phyloP scores from a whole-genome alignment of 1,140 invertebrate species.

The Atta texana region DNA sequence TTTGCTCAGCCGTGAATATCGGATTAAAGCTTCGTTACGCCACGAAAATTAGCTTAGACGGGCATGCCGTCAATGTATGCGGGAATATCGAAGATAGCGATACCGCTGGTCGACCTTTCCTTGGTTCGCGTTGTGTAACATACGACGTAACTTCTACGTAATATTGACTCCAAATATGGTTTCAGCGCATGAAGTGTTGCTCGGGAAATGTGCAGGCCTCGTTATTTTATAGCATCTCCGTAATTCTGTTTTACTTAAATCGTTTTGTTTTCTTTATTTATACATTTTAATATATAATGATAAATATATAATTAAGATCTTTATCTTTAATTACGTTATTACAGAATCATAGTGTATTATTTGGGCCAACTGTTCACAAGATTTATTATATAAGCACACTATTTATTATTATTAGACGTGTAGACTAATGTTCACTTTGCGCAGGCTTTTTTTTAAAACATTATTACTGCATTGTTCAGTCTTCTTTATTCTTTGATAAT shows the following conservation, averaged over 20 bases:
- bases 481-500: conserved; percentile 13
- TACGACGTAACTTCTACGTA: conserved; percentile 14
- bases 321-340: conserved; percentile 6
- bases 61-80: conserved; percentile 1
- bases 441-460: background rate
- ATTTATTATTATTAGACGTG: background rate
- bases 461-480: background rate
- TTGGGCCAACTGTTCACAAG: background rate
- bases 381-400: conserved; percentile 3
- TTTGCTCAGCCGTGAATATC: conserved; percentile 48
- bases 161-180: conserved; percentile 35
- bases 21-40: conserved; percentile 44
- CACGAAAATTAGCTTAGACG: conserved; percentile 49
- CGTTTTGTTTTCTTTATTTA: background rate
- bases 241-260: background rate
- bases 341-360: background rate
- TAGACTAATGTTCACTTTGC: background rate
- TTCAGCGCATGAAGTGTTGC: background rate
- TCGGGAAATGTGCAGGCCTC: too few species aligned
- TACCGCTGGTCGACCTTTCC: conserved; percentile 12
- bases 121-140: conserved; percentile 17
- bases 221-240: background rate
- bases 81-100: conserved; percentile 16
- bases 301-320: conserved; percentile 7
- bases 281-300: conserved; percentile 1